A percentile compares a stretch with the other conserved stretches of the same genome.
Conservation (phyloP, 1,140 invertebrate genomes). For the Pararge aegeria region DNA sequence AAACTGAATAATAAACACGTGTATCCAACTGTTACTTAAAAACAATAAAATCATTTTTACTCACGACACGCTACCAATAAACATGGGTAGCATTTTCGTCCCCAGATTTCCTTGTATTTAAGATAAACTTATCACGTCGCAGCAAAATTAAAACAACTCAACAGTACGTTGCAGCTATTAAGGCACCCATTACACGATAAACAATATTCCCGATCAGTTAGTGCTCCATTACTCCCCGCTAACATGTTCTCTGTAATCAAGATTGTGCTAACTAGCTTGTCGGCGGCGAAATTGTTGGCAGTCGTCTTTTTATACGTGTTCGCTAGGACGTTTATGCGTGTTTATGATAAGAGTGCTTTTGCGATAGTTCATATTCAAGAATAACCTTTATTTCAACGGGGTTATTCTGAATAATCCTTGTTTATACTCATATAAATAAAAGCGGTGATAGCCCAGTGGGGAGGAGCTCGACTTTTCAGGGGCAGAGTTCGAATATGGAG, state of each 20-base stretch:
- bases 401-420: too few species aligned
- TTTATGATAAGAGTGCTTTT: neutral
- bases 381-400: too few species aligned
- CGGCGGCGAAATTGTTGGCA: constrained; percentile 21
- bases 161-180: neutral
- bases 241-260: constrained; percentile 23
- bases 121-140: neutral
- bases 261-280: constrained; percentile 28
- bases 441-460: too few species aligned
- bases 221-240: constrained; percentile 18
- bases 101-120: too few species aligned
- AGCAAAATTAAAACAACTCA: neutral
- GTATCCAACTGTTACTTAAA: too few species aligned
- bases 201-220: constrained; percentile 30
- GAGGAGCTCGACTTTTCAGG: too few species aligned
- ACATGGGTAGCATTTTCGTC: too few species aligned
- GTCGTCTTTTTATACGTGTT: neutral
- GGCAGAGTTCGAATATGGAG: too few species aligned
- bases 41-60: too few species aligned
- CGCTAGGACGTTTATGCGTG: neutral
- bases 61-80: too few species aligned
- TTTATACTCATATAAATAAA: too few species aligned
- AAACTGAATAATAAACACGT: too few species aligned
- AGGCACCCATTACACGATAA: constrained; percentile 15
- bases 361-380: neutral